A percentile compares a stretch with the other conserved stretches of the same genome.
These are phyloP conservation scores for Dryobota labecula DNA, from an alignment of 2,888 invertebrate species.

Conservation along the genomic window DNA sequence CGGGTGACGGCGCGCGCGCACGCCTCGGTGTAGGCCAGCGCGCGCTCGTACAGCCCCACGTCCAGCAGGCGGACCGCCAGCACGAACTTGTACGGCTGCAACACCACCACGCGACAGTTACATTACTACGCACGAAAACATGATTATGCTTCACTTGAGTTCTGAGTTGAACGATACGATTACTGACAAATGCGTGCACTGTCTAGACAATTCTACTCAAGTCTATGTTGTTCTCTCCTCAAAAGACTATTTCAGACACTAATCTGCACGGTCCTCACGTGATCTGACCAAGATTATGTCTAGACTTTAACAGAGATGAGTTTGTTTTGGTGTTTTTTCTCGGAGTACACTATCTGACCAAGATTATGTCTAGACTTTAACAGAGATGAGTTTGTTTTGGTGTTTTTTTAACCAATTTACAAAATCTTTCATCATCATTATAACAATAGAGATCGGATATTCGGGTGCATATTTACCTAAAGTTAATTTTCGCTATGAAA, in stretches of 20 bases:
- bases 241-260: not conserved
- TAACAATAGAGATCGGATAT: no score
- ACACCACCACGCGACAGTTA: not conserved
- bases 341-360: no score
- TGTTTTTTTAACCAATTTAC: no score
- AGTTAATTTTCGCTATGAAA: no score
- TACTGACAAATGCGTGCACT: not conserved
- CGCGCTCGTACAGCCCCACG: constrained; percentile 94
- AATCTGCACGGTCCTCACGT: not conserved
- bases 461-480: no score
- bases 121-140: not conserved
- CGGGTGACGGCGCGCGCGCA: constrained; percentile 92
- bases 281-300: not conserved
- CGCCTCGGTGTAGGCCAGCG: constrained; percentile 95
- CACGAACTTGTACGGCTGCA: constrained; percentile 95
- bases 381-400: no score
- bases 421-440: no score
- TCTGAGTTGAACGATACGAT: not conserved
- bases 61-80: constrained; percentile 94
- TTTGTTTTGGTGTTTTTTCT: not conserved
- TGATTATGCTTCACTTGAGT: not conserved
- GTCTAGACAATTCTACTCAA: not conserved
- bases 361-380: no score
- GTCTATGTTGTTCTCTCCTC: not conserved
- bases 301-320: not conserved